Evolutionary conservation across 1,140 invertebrate genomes (phyloP).

Genomic region (Aporrectodea caliginosa): DNA sequence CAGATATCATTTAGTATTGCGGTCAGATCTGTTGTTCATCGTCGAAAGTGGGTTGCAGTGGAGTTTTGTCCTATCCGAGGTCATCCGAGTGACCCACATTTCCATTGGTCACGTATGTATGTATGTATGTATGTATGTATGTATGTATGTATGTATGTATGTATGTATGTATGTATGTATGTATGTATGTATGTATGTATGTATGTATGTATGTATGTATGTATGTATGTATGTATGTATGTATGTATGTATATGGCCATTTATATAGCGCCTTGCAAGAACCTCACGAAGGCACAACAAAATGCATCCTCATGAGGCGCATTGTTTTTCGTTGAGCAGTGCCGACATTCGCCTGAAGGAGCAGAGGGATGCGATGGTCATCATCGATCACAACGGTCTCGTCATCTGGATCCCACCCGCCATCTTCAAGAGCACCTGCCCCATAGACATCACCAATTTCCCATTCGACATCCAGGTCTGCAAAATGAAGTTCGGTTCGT

Average conservation of each 20-base stretch:
- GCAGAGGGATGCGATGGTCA: conserved; percentile 50
- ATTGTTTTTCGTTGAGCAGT: conserved; percentile 38
- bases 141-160: no score
- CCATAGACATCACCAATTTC: conserved; percentile 61
- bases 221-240: neutral
- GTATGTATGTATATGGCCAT: neutral
- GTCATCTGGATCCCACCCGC: conserved; percentile 96
- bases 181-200: no score
- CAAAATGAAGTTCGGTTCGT: conserved; percentile 54
- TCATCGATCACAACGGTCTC: conserved; percentile 75
- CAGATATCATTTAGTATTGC: no score
- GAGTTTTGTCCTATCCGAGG: no score
- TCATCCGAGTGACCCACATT: no score
- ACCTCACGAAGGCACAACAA: no score
- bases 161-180: no score
- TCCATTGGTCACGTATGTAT: no score
- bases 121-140: no score
- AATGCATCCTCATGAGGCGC: neutral
- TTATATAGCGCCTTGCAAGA: no score
- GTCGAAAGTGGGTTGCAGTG: no score
- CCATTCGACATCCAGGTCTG: conserved; percentile 55
- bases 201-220: neutral
- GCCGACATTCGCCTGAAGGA: conserved; percentile 53
- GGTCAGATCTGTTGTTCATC: no score
- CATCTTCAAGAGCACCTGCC: conserved; percentile 95